A percentile compares a stretch with the other conserved stretches of the same genome.
Conservation (phyloP, 1,140 invertebrate genomes). For the Pseudomyrmex sp. region DNA sequence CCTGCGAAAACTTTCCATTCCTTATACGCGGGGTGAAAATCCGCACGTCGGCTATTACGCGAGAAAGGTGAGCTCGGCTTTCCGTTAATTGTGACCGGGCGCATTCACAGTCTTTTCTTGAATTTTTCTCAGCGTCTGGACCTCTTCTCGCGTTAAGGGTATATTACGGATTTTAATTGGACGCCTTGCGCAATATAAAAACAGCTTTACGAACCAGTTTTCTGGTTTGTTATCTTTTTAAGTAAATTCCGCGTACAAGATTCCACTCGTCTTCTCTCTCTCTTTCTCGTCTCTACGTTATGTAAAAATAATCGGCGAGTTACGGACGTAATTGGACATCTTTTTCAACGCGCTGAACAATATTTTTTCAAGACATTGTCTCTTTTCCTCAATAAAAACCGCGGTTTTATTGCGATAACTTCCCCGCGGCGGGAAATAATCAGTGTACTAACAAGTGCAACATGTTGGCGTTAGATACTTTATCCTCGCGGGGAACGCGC, state of each 20-base stretch:
- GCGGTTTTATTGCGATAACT: slow-evolving; percentile 9
- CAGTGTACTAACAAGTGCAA: slow-evolving; percentile 42
- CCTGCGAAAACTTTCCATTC: slow-evolving; percentile 71
- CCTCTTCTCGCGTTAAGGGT: background rate
- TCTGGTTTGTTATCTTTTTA: background rate
- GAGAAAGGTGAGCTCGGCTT: slow-evolving; percentile 56
- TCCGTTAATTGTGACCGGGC: slow-evolving; percentile 57
- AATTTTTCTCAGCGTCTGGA: slow-evolving; percentile 2
- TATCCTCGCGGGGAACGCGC: slow-evolving; percentile 6
- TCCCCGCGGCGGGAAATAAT: slow-evolving; percentile 20
- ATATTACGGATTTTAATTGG: slow-evolving; percentile 43
- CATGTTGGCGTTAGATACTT: slow-evolving; percentile 26
- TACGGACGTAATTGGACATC: background rate
- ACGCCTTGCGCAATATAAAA: slow-evolving; percentile 13
- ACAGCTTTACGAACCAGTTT: background rate
- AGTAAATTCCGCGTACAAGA: background rate
- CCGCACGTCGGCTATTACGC: slow-evolving; percentile 48
- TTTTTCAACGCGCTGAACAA: background rate
- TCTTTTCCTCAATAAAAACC: too few species aligned
- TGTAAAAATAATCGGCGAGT: background rate
- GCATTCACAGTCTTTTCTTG: slow-evolving; percentile 13
- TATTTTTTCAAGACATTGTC: background rate
- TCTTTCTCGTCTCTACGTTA: background rate
- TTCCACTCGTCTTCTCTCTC: background rate
- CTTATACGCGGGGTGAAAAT: slow-evolving; percentile 67